Evolutionary conservation across 1,140 invertebrate species (phyloP), one percentile per base, ranked within the genome.

Genomic region (Gryllus bimaculatus): DNA sequence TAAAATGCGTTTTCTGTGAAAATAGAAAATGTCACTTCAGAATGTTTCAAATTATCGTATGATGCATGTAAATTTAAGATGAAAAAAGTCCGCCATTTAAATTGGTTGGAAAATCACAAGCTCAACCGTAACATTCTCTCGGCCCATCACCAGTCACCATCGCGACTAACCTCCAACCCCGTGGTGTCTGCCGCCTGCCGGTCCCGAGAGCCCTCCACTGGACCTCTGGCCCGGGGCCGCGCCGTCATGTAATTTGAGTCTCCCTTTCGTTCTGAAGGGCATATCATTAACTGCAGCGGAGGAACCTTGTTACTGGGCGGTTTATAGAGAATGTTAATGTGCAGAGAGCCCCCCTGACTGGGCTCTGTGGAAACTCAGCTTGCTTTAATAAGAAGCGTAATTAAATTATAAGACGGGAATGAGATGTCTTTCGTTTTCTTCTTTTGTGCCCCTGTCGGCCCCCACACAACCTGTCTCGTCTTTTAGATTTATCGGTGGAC

Each of bases 251-350:
- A 66, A 66, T 66, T 66, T 66, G 54, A 66, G 54, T 13, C 10
- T 10, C 54, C 54, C 54, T 66, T 66, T 66, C 54, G 18, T 66
- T 66, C 18, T 18, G 54, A 66, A 66, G 54, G 54, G 54, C 54
- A 66, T 66, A 66, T 66, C 54, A 66, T 66, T 66, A 66, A 66
- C 54, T 13, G 54, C 54, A 66, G 54, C 54, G 3, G 10, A 10
- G 54, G 54, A 18, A 18, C 26, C 54, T 66, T 10, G 54, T 66
- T 66, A 66, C 54, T 2, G 10, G 54, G 54, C 10, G 54, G 54
- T 66, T 66, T 66, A 66, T 66, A 66, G 54, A 18, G 54, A 66
- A 66, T 66, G 54, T 66, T 66, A 66, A 66, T 66, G 54, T 66
- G 54, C 18, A 10, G 54, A 10, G 54, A 13, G 18, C 54, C 54